phyloP scores from a whole-genome alignment of 2,888 invertebrate genomes.

The Rambutsinella grinnellia region DNA sequence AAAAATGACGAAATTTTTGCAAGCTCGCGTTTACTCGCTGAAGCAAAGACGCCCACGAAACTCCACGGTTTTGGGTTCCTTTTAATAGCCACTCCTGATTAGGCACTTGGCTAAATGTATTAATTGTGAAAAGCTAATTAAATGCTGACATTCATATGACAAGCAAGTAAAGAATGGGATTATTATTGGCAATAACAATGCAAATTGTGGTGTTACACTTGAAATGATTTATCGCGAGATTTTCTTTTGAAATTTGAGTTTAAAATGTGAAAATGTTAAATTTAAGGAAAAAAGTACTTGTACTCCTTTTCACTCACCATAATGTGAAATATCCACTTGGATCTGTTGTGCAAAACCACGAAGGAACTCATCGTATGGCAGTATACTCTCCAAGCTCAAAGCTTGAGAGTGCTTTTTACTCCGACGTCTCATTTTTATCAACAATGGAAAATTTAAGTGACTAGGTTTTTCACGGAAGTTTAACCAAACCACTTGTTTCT shows the following conservation, averaged over 20 bases:
- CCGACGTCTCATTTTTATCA: constrained; percentile 35
- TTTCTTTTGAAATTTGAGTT: no score
- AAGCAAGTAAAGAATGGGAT: no score
- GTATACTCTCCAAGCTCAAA: constrained; percentile 46
- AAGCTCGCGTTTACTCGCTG: neutral
- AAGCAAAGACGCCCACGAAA: neutral
- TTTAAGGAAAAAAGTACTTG: no score
- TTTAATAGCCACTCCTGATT: neutral
- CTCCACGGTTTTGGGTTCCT: neutral
- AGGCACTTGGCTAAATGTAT: no score
- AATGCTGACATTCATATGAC: neutral
- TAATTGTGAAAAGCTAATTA: neutral
- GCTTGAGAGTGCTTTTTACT: constrained; percentile 39
- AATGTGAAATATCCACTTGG: constrained; percentile 38
- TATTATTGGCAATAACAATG: no score
- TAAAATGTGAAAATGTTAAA: no score
- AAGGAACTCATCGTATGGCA: constrained; percentile 42
- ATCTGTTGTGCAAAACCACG: constrained; percentile 42
- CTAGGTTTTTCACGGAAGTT: no score
- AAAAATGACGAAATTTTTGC: neutral
- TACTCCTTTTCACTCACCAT: constrained; percentile 29
- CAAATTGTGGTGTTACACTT: no score
- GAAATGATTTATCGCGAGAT: no score
- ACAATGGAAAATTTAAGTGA: no score
- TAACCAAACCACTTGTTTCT: no score